Conservation (phyloP, 2,113 vertebrate species). For the Sylvicapra grimmia region DNA sequence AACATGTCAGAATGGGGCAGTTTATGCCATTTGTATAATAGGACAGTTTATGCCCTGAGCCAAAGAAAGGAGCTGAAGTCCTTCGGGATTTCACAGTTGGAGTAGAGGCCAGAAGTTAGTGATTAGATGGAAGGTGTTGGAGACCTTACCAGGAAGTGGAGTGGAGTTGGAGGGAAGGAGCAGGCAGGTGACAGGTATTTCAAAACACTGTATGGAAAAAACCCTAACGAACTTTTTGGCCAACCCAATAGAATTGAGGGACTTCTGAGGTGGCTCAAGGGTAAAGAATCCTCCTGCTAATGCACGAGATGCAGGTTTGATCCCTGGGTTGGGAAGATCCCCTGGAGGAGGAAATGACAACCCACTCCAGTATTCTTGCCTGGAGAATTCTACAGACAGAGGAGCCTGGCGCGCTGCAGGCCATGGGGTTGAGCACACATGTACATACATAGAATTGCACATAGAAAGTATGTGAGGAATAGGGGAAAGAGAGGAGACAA, state of each 20-base stretch:
- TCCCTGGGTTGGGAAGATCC: neutral
- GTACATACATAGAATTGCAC: neutral
- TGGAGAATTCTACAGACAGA: neutral
- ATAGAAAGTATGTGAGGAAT: neutral
- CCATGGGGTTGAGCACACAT: neutral
- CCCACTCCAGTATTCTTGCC: neutral
- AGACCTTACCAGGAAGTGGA: neutral
- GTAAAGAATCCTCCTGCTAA: neutral
- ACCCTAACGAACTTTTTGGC: neutral
- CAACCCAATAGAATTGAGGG: neutral
- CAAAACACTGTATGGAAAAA: neutral
- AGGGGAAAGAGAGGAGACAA: neutral
- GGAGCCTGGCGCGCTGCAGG: neutral
- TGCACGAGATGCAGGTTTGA: neutral
- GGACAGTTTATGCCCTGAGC: neutral
- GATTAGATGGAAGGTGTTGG: neutral
- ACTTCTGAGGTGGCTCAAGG: neutral
- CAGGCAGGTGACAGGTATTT: neutral
- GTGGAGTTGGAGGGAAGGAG: neutral
- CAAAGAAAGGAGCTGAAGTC: neutral
- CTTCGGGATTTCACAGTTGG: neutral
- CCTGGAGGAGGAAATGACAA: neutral
- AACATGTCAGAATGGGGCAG: neutral
- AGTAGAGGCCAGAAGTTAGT: neutral
- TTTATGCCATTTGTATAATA: neutral